Percentiles rank a stretch among this genome's conserved stretches.
Conservation (phyloP, 2,797 vertebrate genomes). For the Lophius americanus region DNA sequence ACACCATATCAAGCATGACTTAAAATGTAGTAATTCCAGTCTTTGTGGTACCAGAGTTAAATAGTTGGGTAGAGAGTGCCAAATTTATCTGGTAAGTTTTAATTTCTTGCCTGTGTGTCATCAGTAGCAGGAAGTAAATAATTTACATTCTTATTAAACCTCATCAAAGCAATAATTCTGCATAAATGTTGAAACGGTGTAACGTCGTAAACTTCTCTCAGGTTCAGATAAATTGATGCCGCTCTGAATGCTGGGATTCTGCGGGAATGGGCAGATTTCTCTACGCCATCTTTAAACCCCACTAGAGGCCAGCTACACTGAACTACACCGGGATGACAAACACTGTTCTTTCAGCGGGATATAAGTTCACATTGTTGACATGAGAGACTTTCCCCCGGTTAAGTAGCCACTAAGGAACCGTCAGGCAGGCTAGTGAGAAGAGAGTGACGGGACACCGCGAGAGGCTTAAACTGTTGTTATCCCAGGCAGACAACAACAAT, state of each 20-base stretch:
- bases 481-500: slow-evolving; percentile 75
- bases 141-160: not conserved
- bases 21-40: not conserved
- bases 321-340: slow-evolving; percentile 75
- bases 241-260: slow-evolving; percentile 81
- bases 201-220: slow-evolving; percentile 32
- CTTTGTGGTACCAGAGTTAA: not conserved
- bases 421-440: slow-evolving; percentile 41
- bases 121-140: not conserved
- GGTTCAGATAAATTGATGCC: slow-evolving; percentile 26
- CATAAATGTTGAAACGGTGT: not conserved
- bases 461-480: slow-evolving; percentile 54
- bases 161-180: not conserved
- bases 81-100: not conserved
- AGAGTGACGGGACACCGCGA: slow-evolving; percentile 30
- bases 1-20: not conserved
- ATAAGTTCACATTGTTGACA: slow-evolving; percentile 51
- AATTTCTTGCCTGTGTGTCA: not conserved
- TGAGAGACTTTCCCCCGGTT: slow-evolving; percentile 21
- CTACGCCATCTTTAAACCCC: slow-evolving; percentile 89
- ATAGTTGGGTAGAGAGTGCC: not conserved
- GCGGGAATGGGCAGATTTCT: slow-evolving; percentile 72
- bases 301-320: slow-evolving; percentile 75
- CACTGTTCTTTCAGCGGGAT: slow-evolving; percentile 53
- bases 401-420: slow-evolving; percentile 30